These are phyloP conservation scores for Cephalopholis sonnerati DNA, from an alignment of 2,113 vertebrate genomes.

Conservation along the genomic window DNA sequence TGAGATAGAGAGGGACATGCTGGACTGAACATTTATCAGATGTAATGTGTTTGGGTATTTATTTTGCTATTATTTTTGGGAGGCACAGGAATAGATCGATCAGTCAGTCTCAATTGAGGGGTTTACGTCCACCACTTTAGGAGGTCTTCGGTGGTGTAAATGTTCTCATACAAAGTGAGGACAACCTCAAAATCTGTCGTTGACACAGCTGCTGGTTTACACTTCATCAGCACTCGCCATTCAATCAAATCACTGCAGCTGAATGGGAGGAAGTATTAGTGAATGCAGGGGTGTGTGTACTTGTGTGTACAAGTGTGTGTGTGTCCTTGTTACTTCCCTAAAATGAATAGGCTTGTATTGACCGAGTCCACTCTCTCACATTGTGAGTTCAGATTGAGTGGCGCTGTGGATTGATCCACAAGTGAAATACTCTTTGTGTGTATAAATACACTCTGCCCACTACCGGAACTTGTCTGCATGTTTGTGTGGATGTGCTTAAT, in stretches of 20 bases:
- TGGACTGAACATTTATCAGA: too few relatives aligned
- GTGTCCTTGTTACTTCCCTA: constrained; percentile 15
- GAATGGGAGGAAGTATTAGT: constrained; percentile 8
- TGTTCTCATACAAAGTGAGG: neutral
- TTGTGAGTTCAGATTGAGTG: constrained; percentile 36
- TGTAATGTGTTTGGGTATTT: neutral
- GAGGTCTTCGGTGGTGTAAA: neutral
- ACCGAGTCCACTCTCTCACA: constrained; percentile 50
- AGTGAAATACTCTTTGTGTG: constrained; percentile 48
- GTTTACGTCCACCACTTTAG: neutral
- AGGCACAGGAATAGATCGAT: too few relatives aligned
- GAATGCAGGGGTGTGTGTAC: neutral
- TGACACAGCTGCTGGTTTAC: neutral
- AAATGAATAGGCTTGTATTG: constrained; percentile 52
- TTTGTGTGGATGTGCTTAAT: neutral
- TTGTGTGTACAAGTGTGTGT: neutral
- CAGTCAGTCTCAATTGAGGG: too few relatives aligned
- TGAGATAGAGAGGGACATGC: too few relatives aligned
- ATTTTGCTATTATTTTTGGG: neutral
- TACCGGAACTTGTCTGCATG: neutral
- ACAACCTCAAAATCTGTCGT: neutral
- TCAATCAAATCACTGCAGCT: constrained; percentile 7
- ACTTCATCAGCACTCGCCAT: neutral
- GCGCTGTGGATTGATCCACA: constrained; percentile 35
- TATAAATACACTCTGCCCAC: constrained; percentile 18